Evolutionary conservation across 2,797 vertebrate species (phyloP), one percentile per base, ranked within the genome.

Genomic region (Rhyacichthys aspro): DNA sequence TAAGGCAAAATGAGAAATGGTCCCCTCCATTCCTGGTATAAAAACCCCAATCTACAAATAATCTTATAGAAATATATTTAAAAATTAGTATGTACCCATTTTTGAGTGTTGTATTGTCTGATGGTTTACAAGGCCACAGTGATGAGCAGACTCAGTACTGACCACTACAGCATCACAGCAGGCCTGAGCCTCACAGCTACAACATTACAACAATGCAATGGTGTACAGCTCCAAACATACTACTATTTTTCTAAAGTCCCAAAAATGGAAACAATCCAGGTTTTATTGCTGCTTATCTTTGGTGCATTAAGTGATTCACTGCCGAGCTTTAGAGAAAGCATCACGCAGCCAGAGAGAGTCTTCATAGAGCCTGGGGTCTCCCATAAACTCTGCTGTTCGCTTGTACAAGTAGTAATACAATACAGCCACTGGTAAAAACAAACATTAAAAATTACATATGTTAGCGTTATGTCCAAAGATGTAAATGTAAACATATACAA

Each of bases 351-450:
- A 99, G 8, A 90, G 59, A 0, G 96, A 98, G 79, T 98, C 96
- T 68, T 95, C 93, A 34, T 99, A 97, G 74, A 98, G 93, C 63
- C 95, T 90, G 0, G 98, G 95, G 65, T 99, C 98, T 0, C 96
- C 98, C 77, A 99, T 92, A 33, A 91, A 92, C 78, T 97, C 87
- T 0, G 95, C 93, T 0, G 96, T 97, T 47, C 96, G 91, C 64
- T 99, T 99, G 91, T 98, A 98, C 71, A 96, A 94, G 90, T 99
- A 99, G 63, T 92, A 98, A 79, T 98, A 99, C 23, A 98, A 72
- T 55, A 98, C 95, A 0, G 96, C 95, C 17, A 70, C 98, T 99
- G 92, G 18, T 9, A n/a, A 18, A 16, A 14, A 19, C 14, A 7
- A 37, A 5, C 8, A 34, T n/a, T 0, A 49, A 33, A 15, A 8